These are phyloP conservation scores for Bryconaethiops microstoma DNA, from an alignment of 2,797 vertebrate species.

Conservation along the genomic window DNA sequence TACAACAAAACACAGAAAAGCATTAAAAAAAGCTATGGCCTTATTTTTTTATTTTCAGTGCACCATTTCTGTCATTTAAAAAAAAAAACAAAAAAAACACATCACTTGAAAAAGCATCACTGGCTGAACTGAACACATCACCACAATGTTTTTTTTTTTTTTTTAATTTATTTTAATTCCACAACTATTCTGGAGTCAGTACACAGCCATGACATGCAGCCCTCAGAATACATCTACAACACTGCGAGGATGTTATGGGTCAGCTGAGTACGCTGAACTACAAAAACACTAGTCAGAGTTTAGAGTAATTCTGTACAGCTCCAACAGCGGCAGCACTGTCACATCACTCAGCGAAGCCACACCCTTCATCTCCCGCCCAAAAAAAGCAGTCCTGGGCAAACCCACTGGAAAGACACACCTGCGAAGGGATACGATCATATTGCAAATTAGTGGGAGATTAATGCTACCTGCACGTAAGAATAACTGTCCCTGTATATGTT, in stretches of 20 bases:
- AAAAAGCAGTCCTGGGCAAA: conserved; percentile 25
- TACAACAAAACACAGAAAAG: conserved; percentile 64
- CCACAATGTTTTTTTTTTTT: conserved; percentile 70
- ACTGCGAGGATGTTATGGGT: conserved; percentile 67
- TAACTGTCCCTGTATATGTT: not conserved
- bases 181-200: conserved; percentile 73
- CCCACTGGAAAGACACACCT: not conserved
- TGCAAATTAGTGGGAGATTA: not conserved
- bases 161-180: conserved; percentile 37
- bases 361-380: conserved; percentile 63
- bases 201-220: conserved; percentile 75
- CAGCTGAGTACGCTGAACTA: conserved; percentile 66
- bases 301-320: conserved; percentile 65
- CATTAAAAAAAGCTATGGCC: conserved; percentile 60
- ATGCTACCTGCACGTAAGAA: conserved; percentile 1
- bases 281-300: conserved; percentile 66
- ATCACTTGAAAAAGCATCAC: conserved; percentile 76
- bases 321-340: conserved; percentile 55
- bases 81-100: conserved; percentile 68
- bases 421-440: not conserved
- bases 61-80: conserved; percentile 61
- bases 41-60: conserved; percentile 65
- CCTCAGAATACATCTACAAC: conserved; percentile 72
- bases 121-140: conserved; percentile 76
- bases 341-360: conserved; percentile 58